Conservation (phyloP, 1,140 invertebrate genomes). For the Rhopalosiphum padi region DNA sequence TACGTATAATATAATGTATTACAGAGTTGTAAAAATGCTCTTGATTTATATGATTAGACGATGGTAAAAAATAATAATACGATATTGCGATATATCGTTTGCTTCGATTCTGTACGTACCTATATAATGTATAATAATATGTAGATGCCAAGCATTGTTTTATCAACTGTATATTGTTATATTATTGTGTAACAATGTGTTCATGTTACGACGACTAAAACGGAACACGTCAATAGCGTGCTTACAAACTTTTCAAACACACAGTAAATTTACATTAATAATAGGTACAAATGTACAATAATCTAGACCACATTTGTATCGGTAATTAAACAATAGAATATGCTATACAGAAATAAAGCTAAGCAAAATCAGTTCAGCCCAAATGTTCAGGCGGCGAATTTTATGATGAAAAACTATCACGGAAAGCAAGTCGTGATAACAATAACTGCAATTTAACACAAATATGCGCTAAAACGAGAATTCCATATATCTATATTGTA, state of each 20-base stretch:
- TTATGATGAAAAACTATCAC: background rate
- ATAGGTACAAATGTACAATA: background rate
- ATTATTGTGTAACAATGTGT: background rate
- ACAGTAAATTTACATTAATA: background rate
- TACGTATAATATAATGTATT: background rate
- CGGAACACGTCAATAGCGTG: background rate
- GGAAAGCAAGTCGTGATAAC: background rate
- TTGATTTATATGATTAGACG: background rate
- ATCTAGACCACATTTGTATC: background rate
- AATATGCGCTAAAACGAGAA: background rate
- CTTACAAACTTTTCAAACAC: background rate
- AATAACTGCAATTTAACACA: background rate
- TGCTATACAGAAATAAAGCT: background rate
- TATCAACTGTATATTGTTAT: background rate
- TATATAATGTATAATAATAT: background rate
- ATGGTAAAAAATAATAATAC: background rate
- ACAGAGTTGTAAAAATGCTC: background rate
- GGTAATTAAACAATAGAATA: background rate
- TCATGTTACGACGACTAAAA: background rate
- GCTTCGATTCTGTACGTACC: background rate
- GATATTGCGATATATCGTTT: background rate
- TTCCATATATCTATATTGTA: background rate
- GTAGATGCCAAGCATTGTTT: background rate
- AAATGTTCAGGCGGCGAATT: background rate
- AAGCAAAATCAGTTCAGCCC: background rate